Evolutionary conservation across 2,888 invertebrate genomes (phyloP).

Genomic region (Synergus gifuensis): DNA sequence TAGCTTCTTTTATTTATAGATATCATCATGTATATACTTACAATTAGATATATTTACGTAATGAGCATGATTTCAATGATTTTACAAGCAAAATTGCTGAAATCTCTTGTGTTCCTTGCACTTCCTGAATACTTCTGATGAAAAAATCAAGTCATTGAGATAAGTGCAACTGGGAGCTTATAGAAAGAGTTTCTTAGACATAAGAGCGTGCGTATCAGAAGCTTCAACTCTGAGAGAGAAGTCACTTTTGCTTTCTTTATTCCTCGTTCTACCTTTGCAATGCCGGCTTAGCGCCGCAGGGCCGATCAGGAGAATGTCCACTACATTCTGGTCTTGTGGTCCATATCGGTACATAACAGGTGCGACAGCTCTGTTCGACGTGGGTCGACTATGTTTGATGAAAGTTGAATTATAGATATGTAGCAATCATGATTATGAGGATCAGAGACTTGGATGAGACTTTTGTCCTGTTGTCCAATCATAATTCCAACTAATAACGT

Average conservation of each 20-base stretch:
- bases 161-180: neutral
- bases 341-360: neutral
- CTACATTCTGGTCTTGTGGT: conserved; percentile 9
- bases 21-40: neutral
- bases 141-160: too few species aligned
- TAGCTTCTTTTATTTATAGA: neutral
- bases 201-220: neutral
- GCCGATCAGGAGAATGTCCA: conserved; percentile 43
- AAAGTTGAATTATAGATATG: conserved; percentile 10
- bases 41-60: too few species aligned
- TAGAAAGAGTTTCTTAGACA: neutral
- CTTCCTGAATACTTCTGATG: too few species aligned
- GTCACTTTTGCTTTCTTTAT: conserved; percentile 49
- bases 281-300: neutral
- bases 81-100: too few species aligned
- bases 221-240: conserved; percentile 13
- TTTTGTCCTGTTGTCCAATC: neutral
- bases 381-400: neutral
- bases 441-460: neutral
- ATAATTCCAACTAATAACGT: neutral
- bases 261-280: neutral
- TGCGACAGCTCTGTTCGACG: neutral
- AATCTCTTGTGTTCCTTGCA: too few species aligned
- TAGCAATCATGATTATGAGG: neutral
- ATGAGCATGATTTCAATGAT: too few species aligned